phyloP scores from a whole-genome alignment of 2,113 vertebrate species.

The Tricholaema leucomelas region DNA sequence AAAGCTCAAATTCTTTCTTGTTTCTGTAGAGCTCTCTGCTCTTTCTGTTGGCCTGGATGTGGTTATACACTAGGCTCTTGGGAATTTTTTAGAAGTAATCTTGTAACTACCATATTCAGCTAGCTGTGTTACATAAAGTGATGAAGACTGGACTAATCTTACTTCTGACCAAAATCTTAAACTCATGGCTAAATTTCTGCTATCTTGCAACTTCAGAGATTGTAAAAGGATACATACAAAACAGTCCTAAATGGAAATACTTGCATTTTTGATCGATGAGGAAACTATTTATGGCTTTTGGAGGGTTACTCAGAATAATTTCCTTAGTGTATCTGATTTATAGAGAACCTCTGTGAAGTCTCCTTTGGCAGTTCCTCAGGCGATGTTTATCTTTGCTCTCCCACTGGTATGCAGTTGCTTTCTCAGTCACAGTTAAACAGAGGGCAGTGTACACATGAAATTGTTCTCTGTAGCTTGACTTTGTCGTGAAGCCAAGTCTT shows the following conservation, averaged over 20 bases:
- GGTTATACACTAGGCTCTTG: background rate
- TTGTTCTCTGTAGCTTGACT: background rate
- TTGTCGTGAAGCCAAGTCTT: background rate
- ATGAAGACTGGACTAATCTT: background rate
- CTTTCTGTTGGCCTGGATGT: background rate
- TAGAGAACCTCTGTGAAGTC: background rate
- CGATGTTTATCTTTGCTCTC: background rate
- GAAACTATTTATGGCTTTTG: background rate
- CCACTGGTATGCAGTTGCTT: background rate
- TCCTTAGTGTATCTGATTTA: background rate
- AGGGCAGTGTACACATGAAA: background rate
- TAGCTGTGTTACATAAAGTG: background rate
- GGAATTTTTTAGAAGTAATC: background rate
- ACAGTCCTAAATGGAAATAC: background rate
- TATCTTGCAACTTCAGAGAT: background rate
- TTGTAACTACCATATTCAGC: background rate
- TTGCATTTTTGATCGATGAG: background rate
- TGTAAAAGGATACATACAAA: background rate
- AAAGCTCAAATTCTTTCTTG: background rate
- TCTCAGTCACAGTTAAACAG: background rate
- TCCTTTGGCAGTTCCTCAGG: background rate
- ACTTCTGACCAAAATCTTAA: background rate
- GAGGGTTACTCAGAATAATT: background rate
- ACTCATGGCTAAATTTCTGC: background rate
- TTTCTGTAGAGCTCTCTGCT: background rate